A percentile compares a stretch with the other conserved stretches of the same genome.
Conservation (phyloP, 2,888 invertebrate species). For the Himalopsyche tibetana region DNA sequence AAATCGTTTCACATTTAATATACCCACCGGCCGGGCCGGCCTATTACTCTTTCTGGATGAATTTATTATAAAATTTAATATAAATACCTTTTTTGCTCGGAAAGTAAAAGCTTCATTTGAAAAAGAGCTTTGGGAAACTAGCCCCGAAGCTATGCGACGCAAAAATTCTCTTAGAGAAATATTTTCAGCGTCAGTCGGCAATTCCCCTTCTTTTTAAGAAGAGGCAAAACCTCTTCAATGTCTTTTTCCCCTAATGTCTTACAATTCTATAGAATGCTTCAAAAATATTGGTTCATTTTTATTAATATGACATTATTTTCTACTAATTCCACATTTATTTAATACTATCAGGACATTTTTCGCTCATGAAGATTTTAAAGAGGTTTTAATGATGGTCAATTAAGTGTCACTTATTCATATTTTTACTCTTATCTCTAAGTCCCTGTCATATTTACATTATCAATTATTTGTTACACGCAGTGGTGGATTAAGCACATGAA, state of each 20-base stretch:
- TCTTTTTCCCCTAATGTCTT: conserved; percentile 8
- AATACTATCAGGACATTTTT: no score
- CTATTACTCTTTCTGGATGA: neutral
- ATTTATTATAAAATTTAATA: conserved; percentile 9
- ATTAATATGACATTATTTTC: no score
- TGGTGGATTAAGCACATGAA: no score
- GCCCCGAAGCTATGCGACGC: conserved; percentile 14
- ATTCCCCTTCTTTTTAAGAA: neutral
- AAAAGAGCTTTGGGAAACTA: neutral
- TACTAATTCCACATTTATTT: no score
- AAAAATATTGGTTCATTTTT: neutral
- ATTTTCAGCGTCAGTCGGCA: neutral
- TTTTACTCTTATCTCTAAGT: no score
- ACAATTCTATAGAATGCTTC: neutral
- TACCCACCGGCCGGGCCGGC: neutral
- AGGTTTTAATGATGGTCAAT: no score
- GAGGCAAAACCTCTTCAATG: conserved; percentile 18
- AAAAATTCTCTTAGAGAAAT: conserved; percentile 32
- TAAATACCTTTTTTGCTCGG: neutral
- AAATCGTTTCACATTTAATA: neutral
- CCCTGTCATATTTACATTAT: no score
- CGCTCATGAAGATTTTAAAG: no score
- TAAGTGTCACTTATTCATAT: no score
- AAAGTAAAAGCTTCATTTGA: neutral
- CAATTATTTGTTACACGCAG: no score